These are phyloP conservation scores for Hydraecia micacea DNA, from an alignment of 2,888 invertebrate species.

Conservation along the genomic window DNA sequence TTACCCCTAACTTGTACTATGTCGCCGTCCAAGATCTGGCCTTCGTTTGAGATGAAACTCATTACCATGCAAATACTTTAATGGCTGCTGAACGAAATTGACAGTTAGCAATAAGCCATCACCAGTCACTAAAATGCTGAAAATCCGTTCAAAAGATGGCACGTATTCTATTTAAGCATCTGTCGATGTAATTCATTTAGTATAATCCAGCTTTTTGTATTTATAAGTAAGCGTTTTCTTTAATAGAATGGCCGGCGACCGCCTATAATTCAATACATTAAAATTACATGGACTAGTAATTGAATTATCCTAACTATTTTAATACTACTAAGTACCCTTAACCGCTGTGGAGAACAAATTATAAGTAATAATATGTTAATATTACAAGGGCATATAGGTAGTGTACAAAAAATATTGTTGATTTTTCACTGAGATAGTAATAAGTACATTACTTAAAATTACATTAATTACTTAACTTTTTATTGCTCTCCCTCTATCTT, in stretches of 20 bases:
- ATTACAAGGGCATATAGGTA: conserved; percentile 78
- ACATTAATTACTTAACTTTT: conserved; percentile 79
- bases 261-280: conserved; percentile 86
- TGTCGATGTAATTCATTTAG: conserved; percentile 22
- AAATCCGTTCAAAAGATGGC: conserved; percentile 30
- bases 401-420: conserved; percentile 74
- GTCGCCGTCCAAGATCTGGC: conserved; percentile 77
- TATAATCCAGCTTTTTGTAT: conserved; percentile 20
- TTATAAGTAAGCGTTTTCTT: not conserved
- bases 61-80: conserved; percentile 23
- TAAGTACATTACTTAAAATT: conserved; percentile 81
- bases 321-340: conserved; percentile 85
- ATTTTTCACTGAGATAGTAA: conserved; percentile 77
- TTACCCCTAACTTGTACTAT: conserved; percentile 88
- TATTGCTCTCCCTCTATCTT: conserved; percentile 86
- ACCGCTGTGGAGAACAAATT: conserved; percentile 88
- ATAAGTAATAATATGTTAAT: conserved; percentile 73
- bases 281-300: conserved; percentile 90
- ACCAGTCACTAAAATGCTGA: conserved; percentile 7
- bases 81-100: conserved; percentile 36
- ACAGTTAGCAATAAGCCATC: conserved; percentile 12
- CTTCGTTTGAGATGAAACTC: conserved; percentile 35
- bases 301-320: conserved; percentile 88
- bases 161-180: conserved; percentile 4
- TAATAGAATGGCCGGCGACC: conserved; percentile 79